These are phyloP conservation scores for Chaetops frenatus DNA, from an alignment of 2,113 vertebrate genomes.

Conservation along the genomic window DNA sequence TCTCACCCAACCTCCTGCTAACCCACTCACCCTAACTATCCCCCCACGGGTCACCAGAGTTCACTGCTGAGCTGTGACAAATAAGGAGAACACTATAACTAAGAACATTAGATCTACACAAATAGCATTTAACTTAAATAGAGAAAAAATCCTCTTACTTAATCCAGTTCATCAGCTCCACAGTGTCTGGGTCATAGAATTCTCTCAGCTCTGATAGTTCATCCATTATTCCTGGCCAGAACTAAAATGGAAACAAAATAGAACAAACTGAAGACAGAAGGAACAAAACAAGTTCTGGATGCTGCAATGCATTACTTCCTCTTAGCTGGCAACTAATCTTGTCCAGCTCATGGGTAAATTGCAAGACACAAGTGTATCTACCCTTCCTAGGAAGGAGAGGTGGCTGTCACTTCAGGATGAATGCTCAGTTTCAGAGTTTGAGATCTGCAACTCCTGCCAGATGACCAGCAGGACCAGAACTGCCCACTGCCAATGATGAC, in stretches of 20 bases:
- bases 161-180: constrained; percentile 99
- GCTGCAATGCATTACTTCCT: background rate
- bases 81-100: background rate
- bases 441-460: background rate
- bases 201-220: constrained; percentile 93
- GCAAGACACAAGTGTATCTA: background rate
- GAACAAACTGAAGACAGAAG: constrained; percentile 11
- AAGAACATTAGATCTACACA: constrained; percentile 31
- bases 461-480: background rate
- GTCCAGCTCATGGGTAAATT: background rate
- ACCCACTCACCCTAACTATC: background rate
- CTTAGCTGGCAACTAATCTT: background rate
- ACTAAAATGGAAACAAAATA: constrained; percentile 74
- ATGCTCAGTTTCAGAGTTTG: background rate
- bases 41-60: background rate
- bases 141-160: constrained; percentile 80
- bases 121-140: constrained; percentile 51
- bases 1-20: background rate
- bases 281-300: background rate
- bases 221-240: constrained; percentile 91
- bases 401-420: background rate
- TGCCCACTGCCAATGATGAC: background rate
- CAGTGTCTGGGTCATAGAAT: constrained; percentile 98
- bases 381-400: background rate
- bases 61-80: constrained; percentile 27